Evolutionary conservation across 1,140 invertebrate species (phyloP).

Genomic region (Plodia interpunctella): DNA sequence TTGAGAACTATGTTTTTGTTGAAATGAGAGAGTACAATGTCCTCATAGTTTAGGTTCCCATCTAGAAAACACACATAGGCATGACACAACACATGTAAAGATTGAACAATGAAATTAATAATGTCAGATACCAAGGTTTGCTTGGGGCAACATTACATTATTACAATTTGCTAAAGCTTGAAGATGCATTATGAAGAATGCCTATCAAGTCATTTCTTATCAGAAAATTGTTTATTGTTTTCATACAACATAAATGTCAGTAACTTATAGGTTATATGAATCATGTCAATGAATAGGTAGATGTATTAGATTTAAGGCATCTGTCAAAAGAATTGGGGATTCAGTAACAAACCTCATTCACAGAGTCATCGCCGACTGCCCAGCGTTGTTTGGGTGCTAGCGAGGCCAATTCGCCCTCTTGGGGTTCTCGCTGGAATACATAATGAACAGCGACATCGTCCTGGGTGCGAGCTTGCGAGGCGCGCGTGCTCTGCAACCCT

Average conservation of each 20-base stretch:
- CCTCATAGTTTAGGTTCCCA: too few species aligned
- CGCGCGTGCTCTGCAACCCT: slow-evolving; percentile 57
- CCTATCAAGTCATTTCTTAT: not conserved
- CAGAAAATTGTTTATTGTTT: slow-evolving; percentile 2
- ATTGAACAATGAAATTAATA: not conserved
- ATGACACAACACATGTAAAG: too few species aligned
- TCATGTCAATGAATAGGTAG: not conserved
- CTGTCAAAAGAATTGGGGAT: not conserved
- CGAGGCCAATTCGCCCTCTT: slow-evolving; percentile 84
- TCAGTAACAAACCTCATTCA: slow-evolving; percentile 80
- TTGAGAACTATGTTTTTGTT: too few species aligned
- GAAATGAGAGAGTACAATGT: too few species aligned
- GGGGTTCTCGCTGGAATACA: slow-evolving; percentile 88
- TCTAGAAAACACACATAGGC: too few species aligned
- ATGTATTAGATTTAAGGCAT: not conserved
- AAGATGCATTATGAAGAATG: not conserved
- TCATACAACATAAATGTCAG: slow-evolving; percentile 4
- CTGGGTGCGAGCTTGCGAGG: slow-evolving; percentile 79
- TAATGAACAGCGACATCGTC: slow-evolving; percentile 93
- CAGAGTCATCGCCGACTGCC: slow-evolving; percentile 88
- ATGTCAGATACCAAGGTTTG: not conserved
- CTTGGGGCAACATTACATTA: not conserved
- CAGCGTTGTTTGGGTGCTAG: slow-evolving; percentile 85
- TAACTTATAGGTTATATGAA: not conserved
- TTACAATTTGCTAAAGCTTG: not conserved